Percentiles rank a stretch among this genome's conserved stretches.
phyloP scores from a whole-genome alignment of 2,797 vertebrate genomes.

The Hyperoplus immaculatus region DNA sequence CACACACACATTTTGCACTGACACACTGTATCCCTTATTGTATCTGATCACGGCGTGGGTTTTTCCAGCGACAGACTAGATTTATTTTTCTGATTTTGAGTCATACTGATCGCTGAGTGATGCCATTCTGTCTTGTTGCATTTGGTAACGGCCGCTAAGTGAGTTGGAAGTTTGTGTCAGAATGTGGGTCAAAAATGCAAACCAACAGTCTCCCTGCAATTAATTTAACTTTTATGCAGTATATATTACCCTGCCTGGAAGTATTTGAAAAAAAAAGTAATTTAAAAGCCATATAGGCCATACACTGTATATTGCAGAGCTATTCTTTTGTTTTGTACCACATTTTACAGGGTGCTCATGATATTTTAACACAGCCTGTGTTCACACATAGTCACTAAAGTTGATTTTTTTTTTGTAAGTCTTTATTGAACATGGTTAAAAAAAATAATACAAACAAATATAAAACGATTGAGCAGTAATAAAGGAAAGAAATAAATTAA shows the following conservation, averaged over 20 bases:
- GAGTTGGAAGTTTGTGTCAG: neutral
- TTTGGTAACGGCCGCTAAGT: neutral
- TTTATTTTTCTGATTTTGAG: conserved; percentile 42
- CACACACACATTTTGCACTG: conserved; percentile 10
- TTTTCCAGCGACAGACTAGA: conserved; percentile 48
- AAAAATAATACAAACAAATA: too few relatives aligned
- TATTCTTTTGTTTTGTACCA: neutral
- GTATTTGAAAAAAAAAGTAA: neutral
- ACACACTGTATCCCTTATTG: conserved; percentile 55
- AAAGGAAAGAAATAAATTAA: too few relatives aligned
- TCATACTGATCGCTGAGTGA: conserved; percentile 3
- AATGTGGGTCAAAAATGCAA: neutral
- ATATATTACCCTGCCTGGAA: neutral
- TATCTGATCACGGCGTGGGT: conserved; percentile 54
- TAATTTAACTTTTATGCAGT: neutral
- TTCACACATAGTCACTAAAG: neutral
- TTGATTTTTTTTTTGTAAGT: too few relatives aligned
- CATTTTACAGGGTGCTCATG: neutral
- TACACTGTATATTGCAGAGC: neutral
- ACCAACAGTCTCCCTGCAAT: neutral
- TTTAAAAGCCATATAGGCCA: neutral
- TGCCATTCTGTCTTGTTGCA: neutral
- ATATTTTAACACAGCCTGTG: neutral
- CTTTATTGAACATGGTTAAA: too few relatives aligned
- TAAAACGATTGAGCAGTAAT: too few relatives aligned